A percentile compares a stretch with the other conserved stretches of the same genome.
Conservation (phyloP, 2,113 vertebrate genomes). For the Danionella cerebrum region DNA sequence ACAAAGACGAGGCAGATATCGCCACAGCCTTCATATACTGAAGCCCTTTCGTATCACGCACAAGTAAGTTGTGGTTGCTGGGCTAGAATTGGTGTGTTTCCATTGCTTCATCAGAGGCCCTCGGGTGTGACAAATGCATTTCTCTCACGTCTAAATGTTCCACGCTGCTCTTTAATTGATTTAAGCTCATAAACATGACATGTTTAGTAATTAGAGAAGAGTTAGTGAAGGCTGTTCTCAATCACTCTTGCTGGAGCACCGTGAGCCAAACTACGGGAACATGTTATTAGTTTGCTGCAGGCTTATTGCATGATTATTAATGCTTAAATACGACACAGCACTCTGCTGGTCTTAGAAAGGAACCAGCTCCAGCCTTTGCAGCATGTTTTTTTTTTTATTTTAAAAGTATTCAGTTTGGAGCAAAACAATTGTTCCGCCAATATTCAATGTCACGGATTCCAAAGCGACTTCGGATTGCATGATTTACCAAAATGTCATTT, state of each 20-base stretch:
- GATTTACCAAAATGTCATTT: too few relatives aligned
- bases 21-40: slow-evolving; percentile 66
- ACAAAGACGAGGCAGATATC: slow-evolving; percentile 60
- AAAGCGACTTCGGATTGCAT: too few relatives aligned
- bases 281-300: background rate
- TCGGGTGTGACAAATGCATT: background rate
- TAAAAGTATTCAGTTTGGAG: too few relatives aligned
- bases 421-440: too few relatives aligned
- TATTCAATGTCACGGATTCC: too few relatives aligned
- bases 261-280: background rate
- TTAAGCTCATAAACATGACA: background rate
- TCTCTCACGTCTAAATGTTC: background rate
- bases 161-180: background rate
- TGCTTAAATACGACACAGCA: background rate
- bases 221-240: background rate
- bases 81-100: background rate
- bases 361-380: too few relatives aligned
- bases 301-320: background rate
- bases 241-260: background rate
- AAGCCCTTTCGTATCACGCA: slow-evolving; percentile 73
- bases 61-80: slow-evolving; percentile 57
- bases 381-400: too few relatives aligned
- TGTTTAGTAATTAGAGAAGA: background rate
- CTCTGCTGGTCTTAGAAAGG: background rate
- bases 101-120: background rate